phyloP scores from a whole-genome alignment of 1,140 invertebrate genomes.

The Sipha flava region DNA sequence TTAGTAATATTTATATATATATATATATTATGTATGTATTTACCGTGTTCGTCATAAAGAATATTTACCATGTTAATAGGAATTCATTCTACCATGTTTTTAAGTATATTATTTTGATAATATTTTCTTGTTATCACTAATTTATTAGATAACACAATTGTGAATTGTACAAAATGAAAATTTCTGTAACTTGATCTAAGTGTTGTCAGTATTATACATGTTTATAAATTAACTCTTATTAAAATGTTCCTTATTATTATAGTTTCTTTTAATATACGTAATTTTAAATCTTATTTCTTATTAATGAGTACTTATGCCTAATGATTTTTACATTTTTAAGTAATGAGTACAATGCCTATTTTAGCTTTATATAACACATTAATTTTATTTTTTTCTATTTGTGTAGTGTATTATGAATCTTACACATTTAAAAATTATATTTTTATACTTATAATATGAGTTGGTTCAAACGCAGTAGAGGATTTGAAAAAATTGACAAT shows the following conservation, averaged over 20 bases:
- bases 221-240: neutral
- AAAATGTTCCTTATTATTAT: neutral
- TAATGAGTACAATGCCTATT: too few species aligned
- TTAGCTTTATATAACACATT: neutral
- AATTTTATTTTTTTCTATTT: neutral
- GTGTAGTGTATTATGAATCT: neutral
- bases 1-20: too few species aligned
- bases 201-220: neutral
- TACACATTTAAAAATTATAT: neutral
- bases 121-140: neutral
- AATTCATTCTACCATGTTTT: neutral
- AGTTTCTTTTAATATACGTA: neutral
- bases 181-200: neutral
- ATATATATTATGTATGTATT: too few species aligned
- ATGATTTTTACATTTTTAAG: too few species aligned
- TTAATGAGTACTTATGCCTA: neutral
- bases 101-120: neutral
- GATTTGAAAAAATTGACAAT: constrained; percentile 46
- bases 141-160: neutral
- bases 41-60: too few species aligned
- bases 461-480: constrained; percentile 41
- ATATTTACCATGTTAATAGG: neutral
- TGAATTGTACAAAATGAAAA: neutral
- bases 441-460: constrained; percentile 37
- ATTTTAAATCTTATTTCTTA: neutral